phyloP scores from a whole-genome alignment of 1,140 invertebrate genomes.

The Drosophila kohkoa region DNA sequence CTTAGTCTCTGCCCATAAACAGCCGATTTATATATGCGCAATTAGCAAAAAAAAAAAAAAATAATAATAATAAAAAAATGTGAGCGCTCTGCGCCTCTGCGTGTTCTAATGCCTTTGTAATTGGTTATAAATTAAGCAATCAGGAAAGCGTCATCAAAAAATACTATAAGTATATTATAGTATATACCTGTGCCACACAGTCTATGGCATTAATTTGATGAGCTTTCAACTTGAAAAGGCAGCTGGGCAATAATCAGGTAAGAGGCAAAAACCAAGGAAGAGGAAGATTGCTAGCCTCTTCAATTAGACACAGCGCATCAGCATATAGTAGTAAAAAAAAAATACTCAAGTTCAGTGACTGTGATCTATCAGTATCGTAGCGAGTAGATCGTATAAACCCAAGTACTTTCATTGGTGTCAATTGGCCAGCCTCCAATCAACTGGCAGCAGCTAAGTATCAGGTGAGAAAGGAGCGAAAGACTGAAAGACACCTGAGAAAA shows the following conservation, averaged over 20 bases:
- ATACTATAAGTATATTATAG: background rate
- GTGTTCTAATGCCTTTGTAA: constrained; percentile 77
- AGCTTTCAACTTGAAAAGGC: constrained; percentile 4
- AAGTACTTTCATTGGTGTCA: constrained; percentile 66
- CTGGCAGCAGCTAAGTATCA: constrained; percentile 14
- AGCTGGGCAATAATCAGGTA: background rate
- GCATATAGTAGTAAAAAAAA: background rate
- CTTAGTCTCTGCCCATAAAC: constrained; percentile 51
- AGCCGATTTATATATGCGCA: constrained; percentile 77
- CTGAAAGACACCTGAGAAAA: constrained; percentile 41
- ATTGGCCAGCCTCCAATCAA: constrained; percentile 41
- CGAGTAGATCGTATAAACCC: constrained; percentile 26
- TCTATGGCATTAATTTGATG: background rate
- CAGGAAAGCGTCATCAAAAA: constrained; percentile 48
- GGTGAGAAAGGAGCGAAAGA: constrained; percentile 1
- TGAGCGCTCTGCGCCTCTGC: constrained; percentile 31
- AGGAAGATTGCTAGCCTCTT: background rate
- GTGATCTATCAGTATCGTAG: constrained; percentile 44
- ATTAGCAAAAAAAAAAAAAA: constrained; percentile 56
- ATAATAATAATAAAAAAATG: constrained; percentile 33
- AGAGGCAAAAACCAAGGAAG: background rate
- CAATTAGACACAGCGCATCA: constrained; percentile 33
- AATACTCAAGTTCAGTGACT: constrained; percentile 65
- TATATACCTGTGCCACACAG: background rate
- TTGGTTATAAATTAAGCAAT: constrained; percentile 81